Conservation (phyloP, 2,113 vertebrate genomes). For the Odocoileus virginianus region DNA sequence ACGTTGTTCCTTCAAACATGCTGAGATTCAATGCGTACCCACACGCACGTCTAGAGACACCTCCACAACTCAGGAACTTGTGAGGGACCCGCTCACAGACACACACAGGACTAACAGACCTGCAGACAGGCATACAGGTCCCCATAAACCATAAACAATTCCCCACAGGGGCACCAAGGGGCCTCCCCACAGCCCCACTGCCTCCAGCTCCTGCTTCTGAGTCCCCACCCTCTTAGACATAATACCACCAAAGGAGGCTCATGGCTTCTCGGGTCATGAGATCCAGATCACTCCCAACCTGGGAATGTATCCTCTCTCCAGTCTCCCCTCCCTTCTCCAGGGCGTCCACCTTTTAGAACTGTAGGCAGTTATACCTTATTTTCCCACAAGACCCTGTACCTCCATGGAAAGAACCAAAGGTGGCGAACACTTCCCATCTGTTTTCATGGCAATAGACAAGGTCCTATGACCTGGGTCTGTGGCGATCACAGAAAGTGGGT, state of each 20-base stretch:
- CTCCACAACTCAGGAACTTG: not conserved
- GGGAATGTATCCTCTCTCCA: not conserved
- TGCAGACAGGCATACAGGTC: not conserved
- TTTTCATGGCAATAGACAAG: not conserved
- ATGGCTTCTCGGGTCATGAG: not conserved
- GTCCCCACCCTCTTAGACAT: not conserved
- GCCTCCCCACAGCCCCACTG: not conserved
- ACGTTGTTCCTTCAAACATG: rapidly evolving
- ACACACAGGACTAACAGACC: not conserved
- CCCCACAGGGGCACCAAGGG: not conserved
- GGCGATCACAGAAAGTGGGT: not conserved
- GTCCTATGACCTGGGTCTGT: not conserved
- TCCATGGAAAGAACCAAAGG: not conserved
- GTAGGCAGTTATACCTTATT: not conserved
- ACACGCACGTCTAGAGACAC: not conserved
- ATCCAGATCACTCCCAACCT: not conserved
- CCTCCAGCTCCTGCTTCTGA: not conserved
- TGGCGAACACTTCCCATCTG: not conserved
- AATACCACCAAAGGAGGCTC: not conserved
- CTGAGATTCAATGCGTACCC: not conserved
- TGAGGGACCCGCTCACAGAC: not conserved
- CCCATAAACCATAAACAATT: not conserved
- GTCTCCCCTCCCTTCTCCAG: not conserved
- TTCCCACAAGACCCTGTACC: not conserved
- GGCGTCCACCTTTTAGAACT: not conserved